Percentiles rank a stretch among this genome's conserved stretches.
Evolutionary conservation across 2,888 invertebrate genomes (phyloP).

Genomic region (Celastrina argiolus): DNA sequence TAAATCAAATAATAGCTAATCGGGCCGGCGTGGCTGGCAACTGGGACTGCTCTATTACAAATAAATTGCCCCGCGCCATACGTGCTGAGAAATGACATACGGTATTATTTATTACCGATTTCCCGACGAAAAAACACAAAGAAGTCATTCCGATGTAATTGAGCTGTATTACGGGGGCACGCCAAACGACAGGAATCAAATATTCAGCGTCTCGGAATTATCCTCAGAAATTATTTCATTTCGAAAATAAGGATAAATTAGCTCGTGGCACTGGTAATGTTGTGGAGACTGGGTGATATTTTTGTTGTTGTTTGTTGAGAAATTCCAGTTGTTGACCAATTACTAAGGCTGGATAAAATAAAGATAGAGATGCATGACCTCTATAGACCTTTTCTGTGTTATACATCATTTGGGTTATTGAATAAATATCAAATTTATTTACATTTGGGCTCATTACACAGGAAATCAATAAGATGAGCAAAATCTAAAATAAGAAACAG

Average conservation of each 20-base stretch:
- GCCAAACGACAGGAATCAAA: constrained; percentile 39
- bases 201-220: constrained; percentile 15
- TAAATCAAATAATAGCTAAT: constrained; percentile 21
- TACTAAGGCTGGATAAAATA: too few relatives aligned
- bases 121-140: constrained; percentile 68
- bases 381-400: too few relatives aligned
- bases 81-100: constrained; percentile 79
- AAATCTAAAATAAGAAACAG: too few relatives aligned
- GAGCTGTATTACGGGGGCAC: constrained; percentile 64
- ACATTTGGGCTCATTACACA: too few relatives aligned
- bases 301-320: too few relatives aligned
- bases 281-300: too few relatives aligned
- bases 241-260: background rate
- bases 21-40: constrained; percentile 27
- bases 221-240: background rate
- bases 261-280: background rate
- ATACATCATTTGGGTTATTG: too few relatives aligned
- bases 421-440: too few relatives aligned
- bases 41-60: constrained; percentile 68
- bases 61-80: constrained; percentile 76
- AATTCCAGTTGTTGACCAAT: too few relatives aligned
- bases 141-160: constrained; percentile 75
- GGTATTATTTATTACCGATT: constrained; percentile 73
- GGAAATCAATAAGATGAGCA: too few relatives aligned
- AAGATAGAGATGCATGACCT: too few relatives aligned